These are phyloP conservation scores for Cephalopholis sonnerati DNA, from an alignment of 2,113 vertebrate genomes.

Conservation along the genomic window DNA sequence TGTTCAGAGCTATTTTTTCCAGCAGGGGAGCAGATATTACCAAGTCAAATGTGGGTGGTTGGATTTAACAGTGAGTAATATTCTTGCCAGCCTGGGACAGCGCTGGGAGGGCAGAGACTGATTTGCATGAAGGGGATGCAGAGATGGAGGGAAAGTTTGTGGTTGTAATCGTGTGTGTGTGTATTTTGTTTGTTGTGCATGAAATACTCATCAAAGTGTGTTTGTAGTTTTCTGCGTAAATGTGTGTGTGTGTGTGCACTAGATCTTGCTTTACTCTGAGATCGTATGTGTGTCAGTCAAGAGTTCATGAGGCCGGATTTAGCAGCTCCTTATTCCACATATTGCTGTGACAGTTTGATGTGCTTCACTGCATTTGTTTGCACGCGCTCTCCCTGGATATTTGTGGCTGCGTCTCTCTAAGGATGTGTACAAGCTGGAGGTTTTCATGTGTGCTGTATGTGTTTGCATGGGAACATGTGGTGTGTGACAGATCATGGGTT, in stretches of 20 bases:
- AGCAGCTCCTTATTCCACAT: conserved; percentile 33
- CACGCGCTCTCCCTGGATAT: conserved; percentile 40
- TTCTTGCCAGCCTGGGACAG: conserved; percentile 51
- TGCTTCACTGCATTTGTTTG: conserved; percentile 48
- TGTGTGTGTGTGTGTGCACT: not conserved
- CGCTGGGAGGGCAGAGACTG: conserved; percentile 56
- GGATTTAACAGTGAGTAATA: conserved; percentile 76
- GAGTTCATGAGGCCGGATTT: conserved; percentile 50
- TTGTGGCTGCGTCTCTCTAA: conserved; percentile 8
- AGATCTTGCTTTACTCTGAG: not conserved
- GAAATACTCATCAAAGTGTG: not conserved
- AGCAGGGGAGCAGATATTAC: conserved; percentile 76
- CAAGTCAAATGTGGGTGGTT: conserved; percentile 79
- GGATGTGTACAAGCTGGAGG: conserved; percentile 39
- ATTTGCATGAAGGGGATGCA: conserved; percentile 62
- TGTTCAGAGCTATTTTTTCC: conserved; percentile 71
- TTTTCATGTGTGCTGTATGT: conserved; percentile 17
- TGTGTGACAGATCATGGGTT: conserved; percentile 15
- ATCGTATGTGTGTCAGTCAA: conserved; percentile 30
- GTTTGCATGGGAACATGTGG: conserved; percentile 20
- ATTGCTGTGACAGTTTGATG: conserved; percentile 43
- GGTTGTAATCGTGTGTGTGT: conserved; percentile 6
- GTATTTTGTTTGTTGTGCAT: conserved; percentile 10
- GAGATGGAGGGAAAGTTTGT: conserved; percentile 38
- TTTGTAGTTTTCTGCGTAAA: not conserved